phyloP scores from a whole-genome alignment of 2,888 invertebrate genomes.

The Sepioteuthis lessoniana region DNA sequence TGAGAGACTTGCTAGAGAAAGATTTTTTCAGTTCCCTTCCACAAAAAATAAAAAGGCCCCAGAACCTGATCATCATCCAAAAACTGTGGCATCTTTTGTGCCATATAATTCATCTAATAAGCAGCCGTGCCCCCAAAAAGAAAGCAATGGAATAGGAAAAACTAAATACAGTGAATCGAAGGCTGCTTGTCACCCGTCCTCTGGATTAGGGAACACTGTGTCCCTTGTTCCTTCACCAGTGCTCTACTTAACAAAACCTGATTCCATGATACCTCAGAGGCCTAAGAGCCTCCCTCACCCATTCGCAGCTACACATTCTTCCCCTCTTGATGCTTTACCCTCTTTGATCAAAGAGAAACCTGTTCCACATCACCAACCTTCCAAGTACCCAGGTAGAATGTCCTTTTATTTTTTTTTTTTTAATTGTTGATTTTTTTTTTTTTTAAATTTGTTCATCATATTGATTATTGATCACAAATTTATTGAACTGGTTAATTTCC shows the following conservation, averaged over 20 bases:
- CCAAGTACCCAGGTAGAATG: background rate
- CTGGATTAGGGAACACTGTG: background rate
- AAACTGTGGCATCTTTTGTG: background rate
- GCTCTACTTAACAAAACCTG: background rate
- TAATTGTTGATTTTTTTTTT: background rate
- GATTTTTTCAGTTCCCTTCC: background rate
- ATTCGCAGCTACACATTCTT: background rate
- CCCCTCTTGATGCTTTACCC: background rate
- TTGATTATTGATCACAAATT: too few relatives aligned
- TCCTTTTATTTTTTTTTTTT: background rate
- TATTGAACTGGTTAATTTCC: too few relatives aligned
- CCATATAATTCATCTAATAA: background rate
- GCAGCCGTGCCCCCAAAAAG: background rate
- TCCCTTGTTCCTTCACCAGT: background rate
- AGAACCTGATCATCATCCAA: background rate
- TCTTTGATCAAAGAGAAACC: background rate
- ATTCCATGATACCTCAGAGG: background rate
- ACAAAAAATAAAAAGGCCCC: background rate
- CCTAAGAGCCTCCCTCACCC: background rate
- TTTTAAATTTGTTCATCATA: too few relatives aligned
- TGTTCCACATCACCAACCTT: background rate
- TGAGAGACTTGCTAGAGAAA: background rate
- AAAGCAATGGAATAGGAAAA: background rate
- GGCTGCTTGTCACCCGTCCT: background rate
- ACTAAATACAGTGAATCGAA: background rate